Evolutionary conservation across 2,113 vertebrate genomes (phyloP).

Genomic region (Bubo scandiacus): DNA sequence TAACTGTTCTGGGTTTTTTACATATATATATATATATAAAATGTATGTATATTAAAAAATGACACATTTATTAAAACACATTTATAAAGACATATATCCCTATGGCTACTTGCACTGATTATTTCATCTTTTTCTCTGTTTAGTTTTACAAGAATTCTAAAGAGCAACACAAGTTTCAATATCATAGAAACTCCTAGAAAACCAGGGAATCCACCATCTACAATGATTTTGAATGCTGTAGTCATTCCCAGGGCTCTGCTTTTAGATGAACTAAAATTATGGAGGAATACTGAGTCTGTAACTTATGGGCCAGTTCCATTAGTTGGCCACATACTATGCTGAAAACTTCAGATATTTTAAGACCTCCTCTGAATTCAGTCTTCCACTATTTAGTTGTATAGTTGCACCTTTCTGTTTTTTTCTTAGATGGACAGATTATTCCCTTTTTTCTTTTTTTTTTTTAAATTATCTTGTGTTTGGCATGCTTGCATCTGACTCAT

Average conservation of each 20-base stretch:
- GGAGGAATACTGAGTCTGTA: fast-evolving
- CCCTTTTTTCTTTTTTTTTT: not conserved
- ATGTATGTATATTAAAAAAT: not conserved
- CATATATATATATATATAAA: too few species aligned
- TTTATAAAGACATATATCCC: not conserved
- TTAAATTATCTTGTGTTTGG: not conserved
- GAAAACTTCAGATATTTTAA: not conserved
- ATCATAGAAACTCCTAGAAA: not conserved
- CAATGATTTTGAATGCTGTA: not conserved
- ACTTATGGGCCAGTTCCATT: not conserved
- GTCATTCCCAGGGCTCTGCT: not conserved
- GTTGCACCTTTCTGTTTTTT: not conserved
- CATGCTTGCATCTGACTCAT: fast-evolving
- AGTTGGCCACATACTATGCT: too few species aligned
- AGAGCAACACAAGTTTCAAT: not conserved
- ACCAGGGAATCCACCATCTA: not conserved
- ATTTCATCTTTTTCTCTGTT: not conserved
- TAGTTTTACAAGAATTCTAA: not conserved
- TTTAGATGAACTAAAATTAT: not conserved
- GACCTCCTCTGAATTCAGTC: not conserved
- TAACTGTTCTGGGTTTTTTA: not conserved
- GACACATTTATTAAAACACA: not conserved
- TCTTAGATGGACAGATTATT: not conserved
- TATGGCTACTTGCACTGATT: not conserved
- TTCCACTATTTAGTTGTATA: not conserved